Percentiles rank a stretch among this genome's conserved stretches.
phyloP scores from a whole-genome alignment of 2,113 vertebrate species.

The Zosterops borbonicus region DNA sequence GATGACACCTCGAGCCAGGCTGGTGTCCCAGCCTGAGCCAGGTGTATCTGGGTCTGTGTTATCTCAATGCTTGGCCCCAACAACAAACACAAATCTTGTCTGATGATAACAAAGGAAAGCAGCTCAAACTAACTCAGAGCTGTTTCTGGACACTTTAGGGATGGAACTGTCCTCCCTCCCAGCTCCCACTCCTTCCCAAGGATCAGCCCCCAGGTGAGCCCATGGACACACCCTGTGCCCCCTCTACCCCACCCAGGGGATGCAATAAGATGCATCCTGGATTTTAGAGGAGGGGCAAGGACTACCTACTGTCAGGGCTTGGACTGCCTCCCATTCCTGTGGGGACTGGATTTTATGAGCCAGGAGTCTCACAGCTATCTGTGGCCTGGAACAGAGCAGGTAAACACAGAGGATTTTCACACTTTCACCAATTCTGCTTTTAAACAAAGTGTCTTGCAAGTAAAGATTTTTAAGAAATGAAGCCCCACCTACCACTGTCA shows the following conservation, averaged over 20 bases:
- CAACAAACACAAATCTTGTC: background rate
- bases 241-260: background rate
- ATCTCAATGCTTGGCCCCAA: background rate
- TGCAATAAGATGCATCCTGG: rapidly evolving
- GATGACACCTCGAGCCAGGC: background rate
- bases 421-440: background rate
- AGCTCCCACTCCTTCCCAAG: background rate
- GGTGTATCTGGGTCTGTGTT: background rate
- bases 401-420: background rate
- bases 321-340: slow-evolving; percentile 94
- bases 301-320: slow-evolving; percentile 88
- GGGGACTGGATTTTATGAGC: slow-evolving; percentile 96
- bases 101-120: background rate
- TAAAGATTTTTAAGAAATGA: background rate
- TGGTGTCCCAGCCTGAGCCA: background rate
- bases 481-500: background rate
- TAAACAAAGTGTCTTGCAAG: background rate
- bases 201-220: background rate
- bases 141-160: background rate
- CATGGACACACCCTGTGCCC: background rate
- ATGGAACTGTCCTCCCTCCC: background rate
- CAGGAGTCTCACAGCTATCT: slow-evolving; percentile 89
- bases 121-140: background rate
- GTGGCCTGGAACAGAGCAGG: slow-evolving; percentile 78
- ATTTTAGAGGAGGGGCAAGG: background rate